Conservation (phyloP, 2,113 vertebrate genomes). For the Ctenodactylus gundi region DNA sequence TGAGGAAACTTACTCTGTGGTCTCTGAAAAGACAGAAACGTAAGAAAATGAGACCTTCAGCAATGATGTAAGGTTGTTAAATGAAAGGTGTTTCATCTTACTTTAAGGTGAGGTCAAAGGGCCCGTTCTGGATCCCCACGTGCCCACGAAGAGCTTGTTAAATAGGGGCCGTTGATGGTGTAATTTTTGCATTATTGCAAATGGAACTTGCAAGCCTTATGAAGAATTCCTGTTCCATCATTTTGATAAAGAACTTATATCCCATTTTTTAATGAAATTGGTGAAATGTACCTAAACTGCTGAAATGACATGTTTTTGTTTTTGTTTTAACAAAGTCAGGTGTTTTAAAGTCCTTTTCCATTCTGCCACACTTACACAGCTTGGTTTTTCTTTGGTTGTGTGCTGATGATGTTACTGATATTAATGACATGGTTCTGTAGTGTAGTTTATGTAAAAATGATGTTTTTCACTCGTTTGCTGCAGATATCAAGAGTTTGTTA, state of each 20-base stretch:
- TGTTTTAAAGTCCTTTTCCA: conserved; percentile 71
- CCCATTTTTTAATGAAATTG: conserved; percentile 69
- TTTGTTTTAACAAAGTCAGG: conserved; percentile 44
- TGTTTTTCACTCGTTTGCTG: conserved; percentile 73
- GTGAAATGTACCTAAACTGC: conserved; percentile 68
- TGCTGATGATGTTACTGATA: conserved; percentile 68
- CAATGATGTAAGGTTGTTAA: background rate
- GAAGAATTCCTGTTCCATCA: conserved; percentile 49
- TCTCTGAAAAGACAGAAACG: conserved; percentile 45
- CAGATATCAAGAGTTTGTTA: conserved; percentile 74
- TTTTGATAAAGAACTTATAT: conserved; percentile 70
- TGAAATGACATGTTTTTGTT: background rate
- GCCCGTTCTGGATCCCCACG: background rate
- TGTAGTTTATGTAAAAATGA: conserved; percentile 74
- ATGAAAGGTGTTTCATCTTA: conserved; percentile 7
- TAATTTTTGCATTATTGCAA: conserved; percentile 31
- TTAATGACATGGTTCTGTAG: conserved; percentile 71
- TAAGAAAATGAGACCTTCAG: background rate
- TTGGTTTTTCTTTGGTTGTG: conserved; percentile 60
- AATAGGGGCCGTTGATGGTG: background rate
- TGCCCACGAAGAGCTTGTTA: background rate
- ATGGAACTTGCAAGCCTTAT: conserved; percentile 50
- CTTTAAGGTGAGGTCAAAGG: conserved; percentile 7
- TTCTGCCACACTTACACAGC: conserved; percentile 62
- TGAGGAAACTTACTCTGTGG: conserved; percentile 27